Conservation (phyloP, 2,888 invertebrate genomes). For the Drosophila anomalata region DNA sequence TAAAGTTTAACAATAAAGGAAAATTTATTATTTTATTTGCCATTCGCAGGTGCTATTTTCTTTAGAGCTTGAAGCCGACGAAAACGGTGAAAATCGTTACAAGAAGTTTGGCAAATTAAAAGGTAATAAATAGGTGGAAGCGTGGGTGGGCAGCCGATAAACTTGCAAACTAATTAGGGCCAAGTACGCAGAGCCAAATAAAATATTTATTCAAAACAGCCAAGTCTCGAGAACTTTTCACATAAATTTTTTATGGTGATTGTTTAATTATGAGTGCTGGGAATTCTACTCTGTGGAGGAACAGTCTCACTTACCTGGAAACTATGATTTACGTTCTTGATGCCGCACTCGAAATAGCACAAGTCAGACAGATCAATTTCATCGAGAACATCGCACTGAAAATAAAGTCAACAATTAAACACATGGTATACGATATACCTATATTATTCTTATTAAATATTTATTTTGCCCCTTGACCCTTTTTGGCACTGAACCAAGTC, state of each 20-base stretch:
- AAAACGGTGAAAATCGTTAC: slow-evolving; percentile 11
- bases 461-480: background rate
- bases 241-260: slow-evolving; percentile 37
- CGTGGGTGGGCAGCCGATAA: slow-evolving; percentile 11
- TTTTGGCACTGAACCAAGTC: background rate
- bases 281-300: background rate
- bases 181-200: slow-evolving; percentile 16
- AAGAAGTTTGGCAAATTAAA: slow-evolving; percentile 34
- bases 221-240: slow-evolving; percentile 38
- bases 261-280: too few relatives aligned
- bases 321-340: slow-evolving; percentile 93
- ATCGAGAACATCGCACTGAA: slow-evolving; percentile 94
- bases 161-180: slow-evolving; percentile 34
- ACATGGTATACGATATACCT: too few relatives aligned
- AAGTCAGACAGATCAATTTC: slow-evolving; percentile 93
- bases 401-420: slow-evolving; percentile 20
- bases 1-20: too few relatives aligned
- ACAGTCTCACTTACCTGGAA: slow-evolving; percentile 89
- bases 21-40: too few relatives aligned
- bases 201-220: slow-evolving; percentile 19
- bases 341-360: slow-evolving; percentile 94
- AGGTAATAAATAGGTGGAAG: slow-evolving; percentile 22
- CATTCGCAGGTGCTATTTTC: too few relatives aligned
- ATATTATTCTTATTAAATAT: too few relatives aligned
- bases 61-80: background rate